Conservation (phyloP, 2,888 invertebrate genomes). For the Teleogryllus oceanicus region DNA sequence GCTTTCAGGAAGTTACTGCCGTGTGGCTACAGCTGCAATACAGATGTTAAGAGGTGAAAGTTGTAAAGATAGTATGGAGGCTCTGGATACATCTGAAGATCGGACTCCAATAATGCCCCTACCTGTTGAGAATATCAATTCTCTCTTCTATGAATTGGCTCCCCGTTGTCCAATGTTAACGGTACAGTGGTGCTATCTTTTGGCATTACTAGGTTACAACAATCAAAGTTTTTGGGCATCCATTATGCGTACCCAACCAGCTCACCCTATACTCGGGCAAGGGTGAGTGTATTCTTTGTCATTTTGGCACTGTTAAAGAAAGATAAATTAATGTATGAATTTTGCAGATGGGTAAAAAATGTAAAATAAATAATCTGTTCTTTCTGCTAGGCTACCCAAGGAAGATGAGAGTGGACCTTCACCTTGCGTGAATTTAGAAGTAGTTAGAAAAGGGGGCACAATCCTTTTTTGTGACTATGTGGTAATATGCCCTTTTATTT, state of each 20-base stretch:
- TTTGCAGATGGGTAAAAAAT: background rate
- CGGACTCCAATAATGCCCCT: constrained; percentile 43
- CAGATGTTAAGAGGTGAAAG: constrained; percentile 53
- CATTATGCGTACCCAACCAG: constrained; percentile 48
- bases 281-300: constrained; percentile 23
- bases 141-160: constrained; percentile 55
- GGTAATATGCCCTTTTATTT: constrained; percentile 50
- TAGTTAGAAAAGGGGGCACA: constrained; percentile 63
- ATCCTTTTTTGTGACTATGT: constrained; percentile 77
- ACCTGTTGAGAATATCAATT: constrained; percentile 55
- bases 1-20: constrained; percentile 51
- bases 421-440: constrained; percentile 56
- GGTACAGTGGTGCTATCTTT: constrained; percentile 74
- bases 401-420: constrained; percentile 38
- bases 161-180: constrained; percentile 63
- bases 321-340: background rate
- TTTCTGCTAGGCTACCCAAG: background rate
- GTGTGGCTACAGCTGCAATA: constrained; percentile 57
- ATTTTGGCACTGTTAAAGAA: background rate
- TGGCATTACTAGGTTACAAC: constrained; percentile 69
- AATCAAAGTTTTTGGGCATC: constrained; percentile 68
- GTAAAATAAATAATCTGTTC: background rate
- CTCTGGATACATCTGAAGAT: background rate
- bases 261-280: constrained; percentile 29
- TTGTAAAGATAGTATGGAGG: constrained; percentile 47